A percentile compares a stretch with the other conserved stretches of the same genome.
Evolutionary conservation across 1,140 invertebrate genomes (phyloP).

Genomic region (Drosophila mayri): DNA sequence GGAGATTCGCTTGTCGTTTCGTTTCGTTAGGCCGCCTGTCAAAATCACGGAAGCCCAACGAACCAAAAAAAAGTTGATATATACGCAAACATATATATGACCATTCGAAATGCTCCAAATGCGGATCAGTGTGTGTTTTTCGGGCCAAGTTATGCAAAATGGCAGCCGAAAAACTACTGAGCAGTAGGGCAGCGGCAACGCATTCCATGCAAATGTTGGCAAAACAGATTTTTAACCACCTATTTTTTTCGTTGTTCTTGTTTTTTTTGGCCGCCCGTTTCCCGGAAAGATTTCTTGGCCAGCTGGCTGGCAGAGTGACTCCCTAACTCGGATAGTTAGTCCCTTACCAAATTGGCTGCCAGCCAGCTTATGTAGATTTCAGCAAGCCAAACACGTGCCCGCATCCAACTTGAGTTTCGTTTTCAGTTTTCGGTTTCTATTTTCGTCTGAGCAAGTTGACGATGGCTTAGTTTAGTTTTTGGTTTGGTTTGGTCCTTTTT

Average conservation of each 20-base stretch:
- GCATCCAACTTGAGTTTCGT: slow-evolving; percentile 68
- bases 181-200: slow-evolving; percentile 40
- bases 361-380: slow-evolving; percentile 82
- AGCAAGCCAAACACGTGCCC: slow-evolving; percentile 78
- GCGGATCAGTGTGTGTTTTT: slow-evolving; percentile 39
- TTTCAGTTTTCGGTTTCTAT: slow-evolving; percentile 69
- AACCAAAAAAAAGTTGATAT: slow-evolving; percentile 80
- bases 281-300: slow-evolving; percentile 63
- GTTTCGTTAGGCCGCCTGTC: slow-evolving; percentile 65
- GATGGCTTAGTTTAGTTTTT: slow-evolving; percentile 37
- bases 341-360: slow-evolving; percentile 73
- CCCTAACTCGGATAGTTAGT: slow-evolving; percentile 68
- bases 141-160: slow-evolving; percentile 75
- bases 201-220: slow-evolving; percentile 79
- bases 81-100: slow-evolving; percentile 47
- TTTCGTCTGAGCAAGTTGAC: slow-evolving; percentile 45
- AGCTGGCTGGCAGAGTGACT: slow-evolving; percentile 40
- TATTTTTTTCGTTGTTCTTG: slow-evolving; percentile 42
- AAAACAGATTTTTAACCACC: slow-evolving; percentile 77
- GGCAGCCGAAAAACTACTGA: slow-evolving; percentile 58
- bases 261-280: slow-evolving; percentile 17
- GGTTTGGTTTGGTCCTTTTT: not conserved
- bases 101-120: slow-evolving; percentile 30
- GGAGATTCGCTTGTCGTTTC: slow-evolving; percentile 34
- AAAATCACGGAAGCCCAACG: slow-evolving; percentile 77